Conservation (phyloP, 2,113 vertebrate species). For the Cebidichthys violaceus region DNA sequence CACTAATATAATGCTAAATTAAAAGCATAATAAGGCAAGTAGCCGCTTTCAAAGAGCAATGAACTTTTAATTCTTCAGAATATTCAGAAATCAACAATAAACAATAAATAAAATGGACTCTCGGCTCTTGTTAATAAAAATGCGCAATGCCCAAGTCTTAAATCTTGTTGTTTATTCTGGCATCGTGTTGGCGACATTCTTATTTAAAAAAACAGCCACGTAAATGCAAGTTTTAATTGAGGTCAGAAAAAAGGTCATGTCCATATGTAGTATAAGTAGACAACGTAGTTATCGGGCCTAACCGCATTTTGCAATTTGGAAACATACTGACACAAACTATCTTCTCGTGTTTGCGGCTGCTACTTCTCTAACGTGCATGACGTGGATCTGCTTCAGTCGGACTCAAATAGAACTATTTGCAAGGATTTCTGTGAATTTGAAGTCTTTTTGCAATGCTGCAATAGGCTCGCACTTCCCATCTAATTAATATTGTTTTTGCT, state of each 20-base stretch:
- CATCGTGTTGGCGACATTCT: not conserved
- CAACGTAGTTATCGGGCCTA: too few relatives aligned
- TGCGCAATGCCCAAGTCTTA: not conserved
- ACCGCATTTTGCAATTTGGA: not conserved
- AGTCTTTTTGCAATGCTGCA: not conserved
- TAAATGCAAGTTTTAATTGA: too few relatives aligned
- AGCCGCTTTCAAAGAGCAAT: not conserved
- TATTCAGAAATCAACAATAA: not conserved
- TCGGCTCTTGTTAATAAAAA: not conserved
- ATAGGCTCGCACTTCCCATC: not conserved
- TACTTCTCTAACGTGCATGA: not conserved
- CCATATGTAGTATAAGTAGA: too few relatives aligned
- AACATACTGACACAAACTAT: not conserved
- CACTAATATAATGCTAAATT: not conserved
- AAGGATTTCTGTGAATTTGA: not conserved
- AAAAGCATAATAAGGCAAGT: not conserved
- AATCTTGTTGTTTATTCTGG: not conserved
- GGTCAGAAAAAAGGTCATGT: too few relatives aligned
- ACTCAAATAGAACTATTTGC: not conserved
- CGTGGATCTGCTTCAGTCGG: not conserved
- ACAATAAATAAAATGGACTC: not conserved
- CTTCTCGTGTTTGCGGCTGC: not conserved
- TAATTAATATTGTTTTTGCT: constrained; percentile 9
- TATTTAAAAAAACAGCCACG: not conserved
- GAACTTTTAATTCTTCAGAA: not conserved